phyloP scores from a whole-genome alignment of 2,888 invertebrate species.

The Dysmachus trigonus region DNA sequence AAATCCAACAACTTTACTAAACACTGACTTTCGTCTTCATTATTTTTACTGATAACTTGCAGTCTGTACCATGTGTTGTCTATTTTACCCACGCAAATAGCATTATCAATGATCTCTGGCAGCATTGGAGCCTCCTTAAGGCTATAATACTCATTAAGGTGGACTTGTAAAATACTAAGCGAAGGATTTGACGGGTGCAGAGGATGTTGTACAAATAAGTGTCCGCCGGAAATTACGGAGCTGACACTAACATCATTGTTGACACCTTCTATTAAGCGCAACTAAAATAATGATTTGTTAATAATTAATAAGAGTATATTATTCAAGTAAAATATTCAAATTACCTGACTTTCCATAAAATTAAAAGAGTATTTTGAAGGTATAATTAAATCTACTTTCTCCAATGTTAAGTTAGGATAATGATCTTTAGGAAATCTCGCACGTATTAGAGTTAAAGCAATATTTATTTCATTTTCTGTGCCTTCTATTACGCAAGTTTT shows the following conservation, averaged over 20 bases:
- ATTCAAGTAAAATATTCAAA: slow-evolving; percentile 41
- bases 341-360: not conserved
- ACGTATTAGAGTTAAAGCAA: slow-evolving; percentile 84
- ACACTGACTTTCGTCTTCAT: slow-evolving; percentile 71
- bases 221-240: slow-evolving; percentile 84
- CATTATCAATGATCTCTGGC: slow-evolving; percentile 79
- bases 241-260: slow-evolving; percentile 93
- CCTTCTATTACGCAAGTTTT: slow-evolving; percentile 89
- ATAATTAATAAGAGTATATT: slow-evolving; percentile 51
- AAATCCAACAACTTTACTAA: slow-evolving; percentile 92
- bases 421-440: slow-evolving; percentile 83
- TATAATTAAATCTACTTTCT: slow-evolving; percentile 61
- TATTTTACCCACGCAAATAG: slow-evolving; percentile 87
- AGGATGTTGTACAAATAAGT: slow-evolving; percentile 94
- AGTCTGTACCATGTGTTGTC: slow-evolving; percentile 88
- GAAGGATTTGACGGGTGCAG: slow-evolving; percentile 92
- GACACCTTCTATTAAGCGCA: slow-evolving; percentile 89
- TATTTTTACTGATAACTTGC: slow-evolving; percentile 71
- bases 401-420: slow-evolving; percentile 81
- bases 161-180: slow-evolving; percentile 80
- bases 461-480: slow-evolving; percentile 78
- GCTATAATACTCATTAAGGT: slow-evolving; percentile 85
- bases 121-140: slow-evolving; percentile 80
- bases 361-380: slow-evolving; percentile 55
- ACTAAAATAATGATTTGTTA: slow-evolving; percentile 66